These are phyloP conservation scores for Rhabdornis inornatus DNA, from an alignment of 2,113 vertebrate species.

Conservation along the genomic window DNA sequence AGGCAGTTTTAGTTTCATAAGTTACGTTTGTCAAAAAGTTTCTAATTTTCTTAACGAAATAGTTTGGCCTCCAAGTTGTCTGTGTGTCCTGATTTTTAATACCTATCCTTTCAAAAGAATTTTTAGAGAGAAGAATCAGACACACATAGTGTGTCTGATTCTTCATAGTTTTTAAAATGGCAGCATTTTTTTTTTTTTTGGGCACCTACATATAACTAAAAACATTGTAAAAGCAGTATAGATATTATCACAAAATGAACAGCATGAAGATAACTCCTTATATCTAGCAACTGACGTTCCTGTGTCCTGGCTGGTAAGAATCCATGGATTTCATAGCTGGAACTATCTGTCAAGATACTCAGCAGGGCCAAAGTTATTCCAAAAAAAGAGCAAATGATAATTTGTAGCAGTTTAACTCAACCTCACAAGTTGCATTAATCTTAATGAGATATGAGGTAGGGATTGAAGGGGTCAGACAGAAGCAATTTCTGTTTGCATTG, in stretches of 20 bases:
- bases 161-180: neutral
- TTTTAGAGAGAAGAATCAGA: neutral
- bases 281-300: neutral
- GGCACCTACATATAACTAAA: neutral
- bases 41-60: neutral
- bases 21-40: neutral
- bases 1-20: neutral
- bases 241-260: neutral
- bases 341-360: neutral
- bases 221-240: neutral
- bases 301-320: neutral
- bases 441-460: neutral
- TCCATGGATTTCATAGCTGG: neutral
- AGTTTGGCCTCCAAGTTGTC: neutral
- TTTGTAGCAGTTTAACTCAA: neutral
- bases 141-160: rapidly evolving
- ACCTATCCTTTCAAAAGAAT: neutral
- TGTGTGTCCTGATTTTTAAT: neutral
- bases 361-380: neutral
- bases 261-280: neutral
- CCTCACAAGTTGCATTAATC: neutral
- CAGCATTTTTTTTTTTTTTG: neutral
- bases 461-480: neutral
- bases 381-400: neutral
- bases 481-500: neutral